phyloP scores from a whole-genome alignment of 1,140 invertebrate species.

The Brachionus manjavacas region DNA sequence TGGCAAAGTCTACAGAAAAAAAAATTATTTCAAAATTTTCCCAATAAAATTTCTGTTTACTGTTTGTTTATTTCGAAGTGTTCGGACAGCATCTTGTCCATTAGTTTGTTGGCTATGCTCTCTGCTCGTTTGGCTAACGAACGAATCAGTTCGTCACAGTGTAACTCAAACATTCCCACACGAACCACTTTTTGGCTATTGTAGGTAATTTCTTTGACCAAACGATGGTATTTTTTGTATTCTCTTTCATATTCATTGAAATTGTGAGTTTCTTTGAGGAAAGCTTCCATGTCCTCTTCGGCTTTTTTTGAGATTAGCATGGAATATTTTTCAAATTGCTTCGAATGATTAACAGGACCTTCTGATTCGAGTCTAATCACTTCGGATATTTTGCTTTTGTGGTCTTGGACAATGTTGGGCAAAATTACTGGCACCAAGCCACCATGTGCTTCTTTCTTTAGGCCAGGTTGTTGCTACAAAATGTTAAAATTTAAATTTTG shows the following conservation, averaged over 20 bases:
- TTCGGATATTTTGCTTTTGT: constrained; percentile 50
- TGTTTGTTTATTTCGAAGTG: constrained; percentile 72
- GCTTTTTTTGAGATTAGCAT: constrained; percentile 70
- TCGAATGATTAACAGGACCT: constrained; percentile 52
- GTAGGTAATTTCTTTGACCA: constrained; percentile 56
- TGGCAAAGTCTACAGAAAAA: constrained; percentile 66
- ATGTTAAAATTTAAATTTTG: not conserved
- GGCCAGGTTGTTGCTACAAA: constrained; percentile 47
- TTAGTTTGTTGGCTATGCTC: constrained; percentile 66
- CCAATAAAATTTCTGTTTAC: no score
- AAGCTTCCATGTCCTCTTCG: constrained; percentile 64
- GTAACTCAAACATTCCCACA: constrained; percentile 78
- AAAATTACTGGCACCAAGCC: constrained; percentile 53
- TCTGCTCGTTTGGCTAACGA: constrained; percentile 67
- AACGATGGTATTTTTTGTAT: constrained; percentile 53
- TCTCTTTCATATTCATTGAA: constrained; percentile 56
- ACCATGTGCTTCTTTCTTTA: constrained; percentile 48
- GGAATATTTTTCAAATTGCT: constrained; percentile 67
- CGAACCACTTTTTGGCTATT: constrained; percentile 60
- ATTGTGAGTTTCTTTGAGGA: constrained; percentile 62
- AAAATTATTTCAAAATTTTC: no score
- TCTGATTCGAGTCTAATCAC: constrained; percentile 52
- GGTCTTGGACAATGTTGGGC: constrained; percentile 51
- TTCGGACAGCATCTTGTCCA: constrained; percentile 69
- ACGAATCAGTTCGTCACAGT: constrained; percentile 72